Base-by-base conservation (phyloP, 1,140 invertebrate species). In the Dreissena rostriformis region DNA sequence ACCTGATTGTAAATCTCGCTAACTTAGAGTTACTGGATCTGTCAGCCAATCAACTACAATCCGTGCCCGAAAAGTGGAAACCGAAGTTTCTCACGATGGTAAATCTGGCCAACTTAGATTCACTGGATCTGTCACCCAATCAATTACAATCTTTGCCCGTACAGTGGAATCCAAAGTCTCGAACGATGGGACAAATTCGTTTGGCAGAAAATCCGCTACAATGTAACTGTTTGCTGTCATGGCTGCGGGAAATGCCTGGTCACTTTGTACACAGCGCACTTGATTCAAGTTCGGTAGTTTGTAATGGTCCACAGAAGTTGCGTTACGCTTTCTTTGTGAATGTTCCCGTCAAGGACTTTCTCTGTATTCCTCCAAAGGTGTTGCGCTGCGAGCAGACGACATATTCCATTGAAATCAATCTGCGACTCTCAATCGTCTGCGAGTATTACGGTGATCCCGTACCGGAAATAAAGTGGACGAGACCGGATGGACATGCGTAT, bases 351-450 rank as follows among this genome's bases (percentile, higher is more conserved):
- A 75, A 75, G 22, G 86, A 86, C 81, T 75, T 82, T n/a, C n/a
- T 85, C 61, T 80, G 49, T 66, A 84, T 82, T 57, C 61, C 86
- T 29, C 90, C 91, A 19, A 79, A n/a, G n/a, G n/a, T n/a, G n/a
- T n/a, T n/a, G n/a, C n/a, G n/a, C n/a, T n/a, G n/a, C n/a, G n/a
- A n/a, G n/a, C n/a, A n/a, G n/a, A n/a, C n/a, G n/a, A n/a, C n/a
- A n/a, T n/a, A n/a, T n/a, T 70, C 72, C 8, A 26, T 84, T n/a
- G 65, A 76, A 15, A 74, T 76, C 1, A 67, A 84, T 63, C 29
- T 39, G 14, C n/a, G 63, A 26, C 53, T 84, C 11, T 28, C 24
- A 24, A 67, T 84, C 22, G 53, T 29, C n/a, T 86, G 85, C 63
- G 57, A 61, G 24, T 77, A 77, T 52, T 57, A 86, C 22, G 85